These are phyloP conservation scores for Danio kyathit DNA, from an alignment of 2,797 vertebrate genomes.

Conservation along the genomic window DNA sequence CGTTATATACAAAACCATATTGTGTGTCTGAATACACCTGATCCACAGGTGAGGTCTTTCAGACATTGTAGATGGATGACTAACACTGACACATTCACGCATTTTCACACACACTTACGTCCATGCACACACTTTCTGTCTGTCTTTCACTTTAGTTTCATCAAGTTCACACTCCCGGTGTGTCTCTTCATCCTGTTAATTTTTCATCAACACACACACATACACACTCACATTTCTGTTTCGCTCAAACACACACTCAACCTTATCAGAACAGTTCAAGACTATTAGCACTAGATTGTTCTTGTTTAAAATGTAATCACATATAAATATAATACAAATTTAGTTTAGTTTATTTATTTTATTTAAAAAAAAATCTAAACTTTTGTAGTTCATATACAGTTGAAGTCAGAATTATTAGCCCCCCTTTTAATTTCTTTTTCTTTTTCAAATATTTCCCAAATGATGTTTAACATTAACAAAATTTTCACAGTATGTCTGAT, in stretches of 20 bases:
- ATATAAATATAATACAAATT: background rate
- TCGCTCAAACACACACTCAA: background rate
- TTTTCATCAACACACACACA: background rate
- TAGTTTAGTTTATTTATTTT: no score
- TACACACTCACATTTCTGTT: background rate
- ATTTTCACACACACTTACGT: background rate
- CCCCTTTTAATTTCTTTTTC: no score
- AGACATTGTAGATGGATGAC: constrained; percentile 32
- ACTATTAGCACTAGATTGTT: background rate
- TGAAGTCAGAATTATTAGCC: no score
- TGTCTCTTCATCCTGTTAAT: background rate
- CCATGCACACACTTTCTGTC: constrained; percentile 10
- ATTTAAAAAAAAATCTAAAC: no score
- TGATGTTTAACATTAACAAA: no score
- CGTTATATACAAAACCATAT: constrained; percentile 20
- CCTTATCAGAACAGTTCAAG: background rate
- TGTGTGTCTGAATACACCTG: constrained; percentile 40
- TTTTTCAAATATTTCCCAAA: no score
- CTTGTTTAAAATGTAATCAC: background rate
- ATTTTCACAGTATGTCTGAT: no score
- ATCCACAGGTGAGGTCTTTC: constrained; percentile 41
- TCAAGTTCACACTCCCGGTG: background rate
- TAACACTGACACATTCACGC: constrained; percentile 15
- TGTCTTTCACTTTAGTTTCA: background rate
- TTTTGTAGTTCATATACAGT: no score